A percentile compares a stretch with the other conserved stretches of the same genome.
These are phyloP conservation scores for Oplegnathus fasciatus DNA, from an alignment of 2,113 vertebrate species.

Conservation along the genomic window DNA sequence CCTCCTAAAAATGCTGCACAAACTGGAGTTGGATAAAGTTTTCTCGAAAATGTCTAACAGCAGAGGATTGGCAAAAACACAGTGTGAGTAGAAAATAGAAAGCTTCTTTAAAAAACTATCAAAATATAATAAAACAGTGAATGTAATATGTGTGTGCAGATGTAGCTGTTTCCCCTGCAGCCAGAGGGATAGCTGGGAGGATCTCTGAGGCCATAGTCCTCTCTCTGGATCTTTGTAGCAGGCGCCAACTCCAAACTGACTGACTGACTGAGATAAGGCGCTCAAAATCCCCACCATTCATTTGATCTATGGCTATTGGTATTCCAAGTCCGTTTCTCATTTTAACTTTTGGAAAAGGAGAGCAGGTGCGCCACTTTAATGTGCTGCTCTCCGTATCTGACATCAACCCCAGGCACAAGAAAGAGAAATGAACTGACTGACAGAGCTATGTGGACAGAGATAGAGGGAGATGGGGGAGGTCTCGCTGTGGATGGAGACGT, in stretches of 20 bases:
- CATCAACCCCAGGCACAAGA: constrained; percentile 65
- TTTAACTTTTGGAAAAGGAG: constrained; percentile 73
- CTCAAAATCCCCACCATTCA: constrained; percentile 55
- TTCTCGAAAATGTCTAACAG: not conserved
- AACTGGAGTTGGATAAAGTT: constrained; percentile 14
- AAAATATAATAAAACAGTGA: constrained; percentile 20
- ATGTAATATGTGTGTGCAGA: constrained; percentile 10
- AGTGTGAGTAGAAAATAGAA: not conserved
- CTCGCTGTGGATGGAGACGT: constrained; percentile 54
- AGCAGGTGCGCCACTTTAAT: constrained; percentile 66
- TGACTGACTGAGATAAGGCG: constrained; percentile 78
- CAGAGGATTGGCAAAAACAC: constrained; percentile 8
- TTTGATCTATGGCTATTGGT: constrained; percentile 79
- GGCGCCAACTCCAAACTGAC: constrained; percentile 67
- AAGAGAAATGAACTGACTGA: constrained; percentile 60
- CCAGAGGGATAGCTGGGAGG: constrained; percentile 35
- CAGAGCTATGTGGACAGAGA: constrained; percentile 48
- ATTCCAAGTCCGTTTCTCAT: constrained; percentile 76
- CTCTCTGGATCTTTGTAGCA: constrained; percentile 63
- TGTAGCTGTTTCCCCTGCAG: constrained; percentile 48
- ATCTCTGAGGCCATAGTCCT: constrained; percentile 46
- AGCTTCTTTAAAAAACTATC: not conserved
- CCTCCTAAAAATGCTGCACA: constrained; percentile 34
- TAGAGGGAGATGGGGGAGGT: constrained; percentile 26
- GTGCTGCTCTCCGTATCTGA: constrained; percentile 70